A percentile compares a stretch with the other conserved stretches of the same genome.
Conservation (phyloP, 2,113 vertebrate species). For the Opisthocomus hoazin region DNA sequence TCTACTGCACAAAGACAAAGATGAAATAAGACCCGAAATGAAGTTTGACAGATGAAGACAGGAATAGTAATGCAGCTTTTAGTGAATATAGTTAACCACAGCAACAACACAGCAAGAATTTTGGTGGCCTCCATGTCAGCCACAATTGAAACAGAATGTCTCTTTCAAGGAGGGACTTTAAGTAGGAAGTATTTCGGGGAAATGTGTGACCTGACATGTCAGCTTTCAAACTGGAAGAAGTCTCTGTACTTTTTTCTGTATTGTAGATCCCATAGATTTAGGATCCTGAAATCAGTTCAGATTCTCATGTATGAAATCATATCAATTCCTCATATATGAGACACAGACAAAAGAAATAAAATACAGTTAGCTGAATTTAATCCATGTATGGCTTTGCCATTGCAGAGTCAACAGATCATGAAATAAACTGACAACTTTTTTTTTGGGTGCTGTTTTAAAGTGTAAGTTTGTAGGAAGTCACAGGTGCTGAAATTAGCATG, state of each 20-base stretch:
- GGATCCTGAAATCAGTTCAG: not conserved
- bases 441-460: not conserved
- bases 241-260: too few species aligned
- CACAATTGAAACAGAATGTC: not conserved
- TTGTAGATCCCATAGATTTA: not conserved
- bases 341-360: not conserved
- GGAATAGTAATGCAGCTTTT: not conserved
- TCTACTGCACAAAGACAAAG: not conserved
- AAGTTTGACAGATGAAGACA: not conserved
- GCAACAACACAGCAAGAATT: not conserved
- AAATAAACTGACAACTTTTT: not conserved
- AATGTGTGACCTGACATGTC: not conserved
- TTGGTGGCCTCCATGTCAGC: not conserved
- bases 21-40: not conserved
- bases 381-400: accelerated
- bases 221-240: not conserved
- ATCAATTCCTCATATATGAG: not conserved
- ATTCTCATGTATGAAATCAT: too few species aligned
- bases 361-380: not conserved
- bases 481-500: not conserved
- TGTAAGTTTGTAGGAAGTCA: not conserved
- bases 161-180: not conserved
- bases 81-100: not conserved
- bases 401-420: not conserved
- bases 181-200: not conserved